A percentile compares a stretch with the other conserved stretches of the same genome.
phyloP scores from a whole-genome alignment of 2,888 invertebrate species.

The Embidobia sp. region DNA sequence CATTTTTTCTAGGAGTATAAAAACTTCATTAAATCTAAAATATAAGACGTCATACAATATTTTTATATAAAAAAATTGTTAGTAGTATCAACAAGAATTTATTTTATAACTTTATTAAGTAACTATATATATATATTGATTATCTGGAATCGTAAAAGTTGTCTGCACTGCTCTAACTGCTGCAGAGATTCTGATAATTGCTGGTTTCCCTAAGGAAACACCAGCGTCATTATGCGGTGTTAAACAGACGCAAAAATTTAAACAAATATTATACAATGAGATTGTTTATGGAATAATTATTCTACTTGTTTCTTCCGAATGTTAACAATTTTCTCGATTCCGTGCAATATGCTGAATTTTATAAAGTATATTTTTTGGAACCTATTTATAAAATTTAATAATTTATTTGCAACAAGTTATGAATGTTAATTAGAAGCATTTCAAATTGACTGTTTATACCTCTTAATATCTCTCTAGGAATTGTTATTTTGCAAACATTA shows the following conservation, averaged over 20 bases:
- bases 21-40: too few species aligned
- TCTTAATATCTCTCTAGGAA: too few species aligned
- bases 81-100: slow-evolving; percentile 3
- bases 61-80: too few species aligned
- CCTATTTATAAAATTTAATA: too few species aligned
- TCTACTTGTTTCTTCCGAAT: too few species aligned
- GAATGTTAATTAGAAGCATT: too few species aligned
- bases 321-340: not conserved
- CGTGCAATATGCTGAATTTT: not conserved
- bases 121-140: slow-evolving; percentile 22
- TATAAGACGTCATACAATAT: too few species aligned
- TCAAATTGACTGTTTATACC: too few species aligned
- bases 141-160: slow-evolving; percentile 49
- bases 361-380: too few species aligned
- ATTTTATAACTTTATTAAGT: slow-evolving; percentile 43
- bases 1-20: too few species aligned
- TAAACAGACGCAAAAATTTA: slow-evolving; percentile 46
- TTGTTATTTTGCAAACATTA: too few species aligned
- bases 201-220: slow-evolving; percentile 48
- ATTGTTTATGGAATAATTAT: slow-evolving; percentile 13
- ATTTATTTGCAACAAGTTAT: too few species aligned
- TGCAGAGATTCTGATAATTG: slow-evolving; percentile 50
- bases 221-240: slow-evolving; percentile 42
- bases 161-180: slow-evolving; percentile 12
- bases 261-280: slow-evolving; percentile 32